These are phyloP conservation scores for Herpailurus yagouaroundi DNA, from an alignment of 2,113 vertebrate species.

Conservation along the genomic window DNA sequence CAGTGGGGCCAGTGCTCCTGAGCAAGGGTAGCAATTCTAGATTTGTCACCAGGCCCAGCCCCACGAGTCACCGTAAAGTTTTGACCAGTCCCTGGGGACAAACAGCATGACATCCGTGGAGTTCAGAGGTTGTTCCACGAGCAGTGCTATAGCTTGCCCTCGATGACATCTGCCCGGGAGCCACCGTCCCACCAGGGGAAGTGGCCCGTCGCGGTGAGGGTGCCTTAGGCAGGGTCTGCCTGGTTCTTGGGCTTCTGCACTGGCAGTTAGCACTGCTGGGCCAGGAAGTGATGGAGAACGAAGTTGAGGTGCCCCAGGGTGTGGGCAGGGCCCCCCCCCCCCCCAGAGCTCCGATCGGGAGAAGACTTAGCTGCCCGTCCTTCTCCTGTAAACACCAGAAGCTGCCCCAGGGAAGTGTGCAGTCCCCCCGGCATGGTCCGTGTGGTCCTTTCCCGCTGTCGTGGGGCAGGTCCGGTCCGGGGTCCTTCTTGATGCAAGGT, in stretches of 20 bases:
- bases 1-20: not conserved
- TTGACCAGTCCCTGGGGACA: not conserved
- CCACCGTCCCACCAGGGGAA: not conserved
- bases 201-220: not conserved
- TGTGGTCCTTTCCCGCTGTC: not conserved
- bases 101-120: not conserved
- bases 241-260: not conserved
- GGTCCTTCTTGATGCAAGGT: not conserved
- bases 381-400: not conserved
- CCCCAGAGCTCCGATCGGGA: not conserved
- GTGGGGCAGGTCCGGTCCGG: not conserved
- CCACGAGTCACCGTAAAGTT: not conserved
- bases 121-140: not conserved
- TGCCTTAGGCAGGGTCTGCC: too few relatives aligned
- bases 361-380: too few relatives aligned
- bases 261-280: not conserved
- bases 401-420: not conserved
- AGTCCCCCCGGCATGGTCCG: fast-evolving
- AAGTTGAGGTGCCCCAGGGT: too few relatives aligned
- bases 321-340: not conserved
- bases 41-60: not conserved
- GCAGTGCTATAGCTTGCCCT: not conserved
- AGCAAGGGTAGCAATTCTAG: not conserved
- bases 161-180: fast-evolving
- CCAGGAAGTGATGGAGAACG: not conserved